Percentiles rank a stretch among this genome's conserved stretches.
phyloP scores from a whole-genome alignment of 2,113 vertebrate genomes.

The Microcebus lehilahytsara region DNA sequence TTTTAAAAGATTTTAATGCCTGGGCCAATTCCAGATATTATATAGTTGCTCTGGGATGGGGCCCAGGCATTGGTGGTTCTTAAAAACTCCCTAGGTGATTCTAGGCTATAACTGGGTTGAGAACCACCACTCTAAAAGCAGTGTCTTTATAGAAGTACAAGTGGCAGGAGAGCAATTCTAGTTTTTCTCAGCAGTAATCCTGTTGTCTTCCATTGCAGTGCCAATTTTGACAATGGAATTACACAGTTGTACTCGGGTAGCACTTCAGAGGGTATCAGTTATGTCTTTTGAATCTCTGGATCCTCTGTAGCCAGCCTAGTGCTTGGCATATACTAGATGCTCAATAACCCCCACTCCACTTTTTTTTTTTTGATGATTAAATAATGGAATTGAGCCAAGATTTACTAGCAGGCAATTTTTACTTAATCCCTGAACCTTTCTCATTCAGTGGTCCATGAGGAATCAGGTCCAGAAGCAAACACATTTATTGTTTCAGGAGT shows the following conservation, averaged over 20 bases:
- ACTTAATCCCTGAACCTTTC: neutral
- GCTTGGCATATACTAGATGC: neutral
- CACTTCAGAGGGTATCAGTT: neutral
- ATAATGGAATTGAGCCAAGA: neutral
- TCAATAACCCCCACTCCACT: neutral
- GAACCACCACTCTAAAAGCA: neutral
- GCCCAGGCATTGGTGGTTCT: neutral
- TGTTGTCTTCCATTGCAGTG: neutral
- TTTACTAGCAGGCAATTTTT: slow-evolving; percentile 10
- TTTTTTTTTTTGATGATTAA: neutral
- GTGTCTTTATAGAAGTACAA: neutral
- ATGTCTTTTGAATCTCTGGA: neutral
- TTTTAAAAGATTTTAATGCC: neutral
- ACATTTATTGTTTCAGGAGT: neutral
- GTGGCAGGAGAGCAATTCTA: neutral
- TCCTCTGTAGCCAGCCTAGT: neutral
- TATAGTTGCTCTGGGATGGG: neutral
- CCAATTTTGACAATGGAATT: neutral
- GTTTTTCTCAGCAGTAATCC: neutral
- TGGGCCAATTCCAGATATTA: neutral
- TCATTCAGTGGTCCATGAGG: neutral
- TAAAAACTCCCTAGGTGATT: neutral
- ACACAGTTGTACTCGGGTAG: neutral
- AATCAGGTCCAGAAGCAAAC: neutral
- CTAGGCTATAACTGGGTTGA: neutral